A percentile compares a stretch with the other conserved stretches of the same genome.
Evolutionary conservation across 2,113 vertebrate species (phyloP).

Genomic region (Cinclus mexicanus): DNA sequence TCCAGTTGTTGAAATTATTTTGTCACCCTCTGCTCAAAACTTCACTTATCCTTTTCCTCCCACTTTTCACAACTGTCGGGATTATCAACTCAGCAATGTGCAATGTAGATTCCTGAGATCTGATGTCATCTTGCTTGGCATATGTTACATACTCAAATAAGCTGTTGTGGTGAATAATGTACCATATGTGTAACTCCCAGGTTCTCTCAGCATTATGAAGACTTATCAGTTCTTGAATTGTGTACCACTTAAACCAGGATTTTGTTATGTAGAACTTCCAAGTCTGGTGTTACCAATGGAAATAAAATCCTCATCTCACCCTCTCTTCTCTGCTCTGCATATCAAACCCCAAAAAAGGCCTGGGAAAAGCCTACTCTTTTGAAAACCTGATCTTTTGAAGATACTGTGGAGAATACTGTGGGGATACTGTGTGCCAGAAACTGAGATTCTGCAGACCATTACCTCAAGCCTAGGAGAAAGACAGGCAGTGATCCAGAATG

Average conservation of each 20-base stretch:
- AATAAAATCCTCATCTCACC: conserved; percentile 23
- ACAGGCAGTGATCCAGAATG: neutral
- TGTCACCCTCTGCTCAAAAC: neutral
- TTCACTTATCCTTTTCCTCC: conserved; percentile 43
- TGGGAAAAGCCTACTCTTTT: neutral
- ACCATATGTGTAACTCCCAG: conserved; percentile 28
- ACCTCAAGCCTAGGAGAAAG: neutral
- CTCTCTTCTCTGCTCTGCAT: neutral
- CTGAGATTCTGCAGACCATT: neutral
- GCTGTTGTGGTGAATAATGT: conserved; percentile 51
- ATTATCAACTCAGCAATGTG: conserved; percentile 39
- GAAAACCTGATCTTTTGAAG: neutral
- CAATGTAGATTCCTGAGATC: conserved; percentile 34
- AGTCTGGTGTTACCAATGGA: neutral
- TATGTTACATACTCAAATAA: conserved; percentile 59
- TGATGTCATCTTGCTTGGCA: conserved; percentile 46
- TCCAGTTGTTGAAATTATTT: conserved; percentile 42
- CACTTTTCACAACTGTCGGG: conserved; percentile 53
- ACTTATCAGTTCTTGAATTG: neutral
- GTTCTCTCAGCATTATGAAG: neutral
- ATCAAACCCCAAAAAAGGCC: neutral
- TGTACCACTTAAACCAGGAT: neutral
- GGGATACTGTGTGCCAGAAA: neutral
- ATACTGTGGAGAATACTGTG: neutral
- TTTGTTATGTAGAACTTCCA: neutral